phyloP scores from a whole-genome alignment of 2,888 invertebrate species.

The Drosophila prostipennis region DNA sequence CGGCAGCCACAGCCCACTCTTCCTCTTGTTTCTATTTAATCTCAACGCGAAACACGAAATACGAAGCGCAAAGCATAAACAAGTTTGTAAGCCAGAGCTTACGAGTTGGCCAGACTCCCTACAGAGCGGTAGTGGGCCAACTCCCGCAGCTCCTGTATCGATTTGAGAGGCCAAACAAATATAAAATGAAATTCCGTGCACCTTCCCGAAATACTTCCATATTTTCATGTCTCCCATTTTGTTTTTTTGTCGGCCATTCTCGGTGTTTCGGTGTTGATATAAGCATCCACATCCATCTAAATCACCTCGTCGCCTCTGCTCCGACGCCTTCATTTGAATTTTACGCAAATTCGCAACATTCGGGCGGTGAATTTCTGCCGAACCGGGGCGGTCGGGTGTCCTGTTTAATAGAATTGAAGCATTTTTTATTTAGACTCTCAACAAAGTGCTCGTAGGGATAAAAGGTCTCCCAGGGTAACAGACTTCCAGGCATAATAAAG shows the following conservation, averaged over 20 bases:
- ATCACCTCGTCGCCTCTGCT: conserved; percentile 35
- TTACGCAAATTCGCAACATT: conserved; percentile 59
- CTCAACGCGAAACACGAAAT: conserved; percentile 2
- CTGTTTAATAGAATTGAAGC: conserved; percentile 58
- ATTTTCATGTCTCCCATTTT: conserved; percentile 3
- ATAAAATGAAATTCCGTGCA: conserved; percentile 28
- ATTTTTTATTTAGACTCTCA: conserved; percentile 51
- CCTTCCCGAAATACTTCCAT: conserved; percentile 21
- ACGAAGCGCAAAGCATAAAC: conserved; percentile 52
- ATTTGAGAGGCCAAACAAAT: conserved; percentile 43
- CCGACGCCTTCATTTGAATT: conserved; percentile 57
- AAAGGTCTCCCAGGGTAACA: conserved; percentile 64
- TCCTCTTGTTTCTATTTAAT: conserved; percentile 1
- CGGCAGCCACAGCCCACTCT: too few relatives aligned
- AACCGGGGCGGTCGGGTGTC: conserved; percentile 14
- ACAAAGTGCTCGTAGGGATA: conserved; percentile 33
- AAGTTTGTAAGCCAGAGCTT: conserved; percentile 60
- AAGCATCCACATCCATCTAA: conserved; percentile 47
- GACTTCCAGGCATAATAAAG: conserved; percentile 45
- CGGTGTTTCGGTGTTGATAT: conserved; percentile 38
- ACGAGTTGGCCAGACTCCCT: conserved; percentile 18
- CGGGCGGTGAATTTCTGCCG: not conserved
- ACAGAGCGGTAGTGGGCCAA: conserved; percentile 9
- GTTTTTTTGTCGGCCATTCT: conserved; percentile 11
- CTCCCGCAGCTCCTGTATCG: conserved; percentile 55